Evolutionary conservation across 1,140 invertebrate species (phyloP).

Genomic region (Aphaenogaster ashmeadi): DNA sequence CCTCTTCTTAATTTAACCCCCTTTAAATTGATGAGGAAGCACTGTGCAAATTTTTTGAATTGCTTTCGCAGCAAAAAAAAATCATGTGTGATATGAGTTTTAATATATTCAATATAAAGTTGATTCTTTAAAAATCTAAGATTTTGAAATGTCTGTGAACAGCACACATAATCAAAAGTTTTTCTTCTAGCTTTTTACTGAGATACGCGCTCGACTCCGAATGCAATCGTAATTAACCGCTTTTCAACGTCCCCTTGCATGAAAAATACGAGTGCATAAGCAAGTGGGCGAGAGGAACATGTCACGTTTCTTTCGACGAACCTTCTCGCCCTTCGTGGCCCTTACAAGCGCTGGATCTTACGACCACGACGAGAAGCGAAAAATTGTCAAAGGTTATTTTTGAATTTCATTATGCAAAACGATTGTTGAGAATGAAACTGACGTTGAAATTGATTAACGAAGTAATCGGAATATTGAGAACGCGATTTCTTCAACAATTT

Average conservation of each 20-base stretch:
- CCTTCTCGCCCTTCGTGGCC: neutral
- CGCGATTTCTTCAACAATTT: neutral
- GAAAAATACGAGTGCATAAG: conserved; percentile 77
- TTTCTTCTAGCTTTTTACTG: conserved; percentile 65
- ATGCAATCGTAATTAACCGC: conserved; percentile 79
- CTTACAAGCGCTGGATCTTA: conserved; percentile 28
- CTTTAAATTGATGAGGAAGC: no score
- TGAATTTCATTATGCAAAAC: conserved; percentile 52
- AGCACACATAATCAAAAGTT: conserved; percentile 60
- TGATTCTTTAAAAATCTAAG: neutral
- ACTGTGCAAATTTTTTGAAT: no score
- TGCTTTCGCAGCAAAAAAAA: neutral
- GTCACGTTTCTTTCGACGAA: conserved; percentile 56
- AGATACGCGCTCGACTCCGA: conserved; percentile 65
- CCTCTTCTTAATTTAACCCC: no score
- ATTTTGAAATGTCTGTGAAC: conserved; percentile 17
- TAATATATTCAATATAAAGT: conserved; percentile 13
- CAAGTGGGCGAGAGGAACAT: conserved; percentile 69
- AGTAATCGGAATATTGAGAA: conserved; percentile 1
- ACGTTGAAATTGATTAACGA: conserved; percentile 9
- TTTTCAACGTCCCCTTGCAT: conserved; percentile 73
- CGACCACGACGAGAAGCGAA: conserved; percentile 28
- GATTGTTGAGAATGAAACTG: conserved; percentile 4
- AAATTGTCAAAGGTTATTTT: conserved; percentile 53
- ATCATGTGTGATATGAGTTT: neutral